Conservation (phyloP, 2,797 vertebrate species). For the Anabas testudineus region DNA sequence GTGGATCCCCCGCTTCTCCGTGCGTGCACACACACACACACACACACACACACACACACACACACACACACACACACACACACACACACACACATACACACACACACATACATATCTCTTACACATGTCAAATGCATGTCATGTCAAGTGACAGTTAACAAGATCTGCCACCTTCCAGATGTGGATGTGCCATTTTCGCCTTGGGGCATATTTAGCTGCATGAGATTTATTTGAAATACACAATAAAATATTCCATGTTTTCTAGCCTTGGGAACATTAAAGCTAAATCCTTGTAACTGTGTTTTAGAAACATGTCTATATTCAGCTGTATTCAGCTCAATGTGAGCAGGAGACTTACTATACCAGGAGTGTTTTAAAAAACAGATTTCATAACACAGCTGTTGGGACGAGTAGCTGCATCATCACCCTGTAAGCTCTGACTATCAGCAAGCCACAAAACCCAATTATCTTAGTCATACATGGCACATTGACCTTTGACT, state of each 20-base stretch:
- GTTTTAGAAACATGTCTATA: constrained; percentile 8
- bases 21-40: no score
- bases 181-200: constrained; percentile 56
- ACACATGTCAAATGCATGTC: constrained; percentile 63
- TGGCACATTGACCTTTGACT: constrained; percentile 68
- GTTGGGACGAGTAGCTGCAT: constrained; percentile 41
- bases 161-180: constrained; percentile 75
- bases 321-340: neutral
- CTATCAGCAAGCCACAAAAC: constrained; percentile 66
- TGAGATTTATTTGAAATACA: constrained; percentile 40
- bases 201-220: constrained; percentile 44
- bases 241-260: constrained; percentile 29
- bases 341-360: constrained; percentile 3
- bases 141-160: constrained; percentile 66
- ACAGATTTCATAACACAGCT: constrained; percentile 47
- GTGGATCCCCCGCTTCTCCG: constrained; percentile 33
- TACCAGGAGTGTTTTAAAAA: constrained; percentile 37
- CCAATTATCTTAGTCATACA: constrained; percentile 76
- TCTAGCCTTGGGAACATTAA: neutral
- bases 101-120: constrained; percentile 52
- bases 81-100: neutral
- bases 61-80: no score
- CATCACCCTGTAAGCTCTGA: constrained; percentile 50
- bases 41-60: no score
- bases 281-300: constrained; percentile 3